Evolutionary conservation across 2,888 invertebrate genomes (phyloP).

Genomic region (Amphipoea oculea): DNA sequence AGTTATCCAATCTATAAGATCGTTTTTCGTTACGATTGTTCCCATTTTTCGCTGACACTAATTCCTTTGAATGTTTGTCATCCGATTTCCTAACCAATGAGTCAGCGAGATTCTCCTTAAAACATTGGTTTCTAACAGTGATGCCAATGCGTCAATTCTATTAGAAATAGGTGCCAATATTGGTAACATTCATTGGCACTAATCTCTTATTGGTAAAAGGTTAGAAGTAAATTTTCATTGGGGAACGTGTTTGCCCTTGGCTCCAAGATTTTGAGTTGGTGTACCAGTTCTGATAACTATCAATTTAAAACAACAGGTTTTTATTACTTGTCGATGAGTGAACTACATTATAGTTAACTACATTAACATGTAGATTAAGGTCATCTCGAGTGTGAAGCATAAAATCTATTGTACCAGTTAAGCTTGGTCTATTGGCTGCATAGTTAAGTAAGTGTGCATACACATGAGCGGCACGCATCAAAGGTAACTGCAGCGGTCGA

Average conservation of each 20-base stretch:
- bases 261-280: conserved; percentile 4
- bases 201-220: conserved; percentile 4
- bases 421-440: neutral
- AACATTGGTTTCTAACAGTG: neutral
- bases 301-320: conserved; percentile 32
- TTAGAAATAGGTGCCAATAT: neutral
- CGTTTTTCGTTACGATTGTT: conserved; percentile 4
- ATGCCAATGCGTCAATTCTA: neutral
- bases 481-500: no score
- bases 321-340: neutral
- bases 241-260: conserved; percentile 11
- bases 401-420: neutral
- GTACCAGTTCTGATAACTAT: conserved; percentile 17
- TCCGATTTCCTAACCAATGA: conserved; percentile 1
- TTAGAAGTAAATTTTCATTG: conserved; percentile 10
- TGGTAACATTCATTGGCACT: neutral
- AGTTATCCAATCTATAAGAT: conserved; percentile 3
- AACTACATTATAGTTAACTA: no score
- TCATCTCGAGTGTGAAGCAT: neutral
- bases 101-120: conserved; percentile 3
- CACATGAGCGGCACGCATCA: no score
- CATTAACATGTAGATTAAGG: conserved; percentile 10
- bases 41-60: conserved; percentile 30
- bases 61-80: conserved; percentile 36
- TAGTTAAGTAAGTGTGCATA: no score